These are phyloP conservation scores for Chlorodrepanis virens DNA, from an alignment of 2,113 vertebrate genomes.

Conservation along the genomic window DNA sequence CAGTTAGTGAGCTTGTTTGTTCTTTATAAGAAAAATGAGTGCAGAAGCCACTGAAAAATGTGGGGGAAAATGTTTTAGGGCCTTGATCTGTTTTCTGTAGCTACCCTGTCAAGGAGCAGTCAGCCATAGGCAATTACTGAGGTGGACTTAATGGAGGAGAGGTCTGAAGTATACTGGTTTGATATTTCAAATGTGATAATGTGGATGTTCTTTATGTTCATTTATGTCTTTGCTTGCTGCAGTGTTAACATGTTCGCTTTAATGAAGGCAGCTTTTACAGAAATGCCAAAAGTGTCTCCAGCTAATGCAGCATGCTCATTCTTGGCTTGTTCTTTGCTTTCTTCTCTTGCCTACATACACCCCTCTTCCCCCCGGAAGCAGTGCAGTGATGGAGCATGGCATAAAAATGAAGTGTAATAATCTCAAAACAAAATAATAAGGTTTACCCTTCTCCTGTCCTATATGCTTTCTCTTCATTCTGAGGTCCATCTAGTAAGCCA, in stretches of 20 bases:
- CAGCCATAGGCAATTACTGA: not conserved
- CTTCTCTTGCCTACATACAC: not conserved
- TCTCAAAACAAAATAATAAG: not conserved
- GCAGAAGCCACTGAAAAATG: slow-evolving; percentile 5
- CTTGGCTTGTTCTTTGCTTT: not conserved
- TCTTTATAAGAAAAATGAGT: slow-evolving; percentile 36
- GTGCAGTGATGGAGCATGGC: not conserved
- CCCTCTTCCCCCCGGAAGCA: not conserved
- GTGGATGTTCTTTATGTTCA: slow-evolving; percentile 23
- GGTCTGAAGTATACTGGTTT: not conserved
- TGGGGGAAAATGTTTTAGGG: slow-evolving; percentile 4
- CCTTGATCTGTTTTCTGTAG: slow-evolving; percentile 9
- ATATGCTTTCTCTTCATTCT: not conserved
- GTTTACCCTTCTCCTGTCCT: not conserved
- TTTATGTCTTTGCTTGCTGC: slow-evolving; percentile 3
- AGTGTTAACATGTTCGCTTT: not conserved
- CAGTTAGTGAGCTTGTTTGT: slow-evolving; percentile 37
- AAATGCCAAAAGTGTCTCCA: not conserved
- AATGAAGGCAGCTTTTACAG: not conserved
- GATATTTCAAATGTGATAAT: slow-evolving; percentile 2
- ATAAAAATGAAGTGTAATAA: not conserved
- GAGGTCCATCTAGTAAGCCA: not conserved
- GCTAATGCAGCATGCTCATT: not conserved
- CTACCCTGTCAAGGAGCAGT: not conserved
- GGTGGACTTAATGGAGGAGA: slow-evolving; percentile 23